These are phyloP conservation scores for Ascidia mentula DNA, from an alignment of 23 tunicate genomes.

Conservation along the genomic window DNA sequence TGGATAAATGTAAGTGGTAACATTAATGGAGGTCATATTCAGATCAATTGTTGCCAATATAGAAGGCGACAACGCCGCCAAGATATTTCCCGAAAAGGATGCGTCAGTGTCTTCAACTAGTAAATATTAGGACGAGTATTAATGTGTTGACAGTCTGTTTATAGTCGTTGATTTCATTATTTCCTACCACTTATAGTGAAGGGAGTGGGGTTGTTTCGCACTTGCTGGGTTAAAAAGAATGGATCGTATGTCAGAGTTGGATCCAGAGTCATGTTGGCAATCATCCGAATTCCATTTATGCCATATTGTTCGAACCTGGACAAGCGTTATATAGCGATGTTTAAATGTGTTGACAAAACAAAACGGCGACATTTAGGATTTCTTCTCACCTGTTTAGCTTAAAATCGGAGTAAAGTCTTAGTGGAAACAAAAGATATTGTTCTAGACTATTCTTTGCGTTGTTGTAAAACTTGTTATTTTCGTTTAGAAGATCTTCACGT, in stretches of 20 bases:
- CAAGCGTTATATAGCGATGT: background rate
- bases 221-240: conserved; percentile 38
- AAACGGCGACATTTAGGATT: background rate
- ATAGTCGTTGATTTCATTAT: background rate
- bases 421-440: background rate
- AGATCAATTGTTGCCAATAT: background rate
- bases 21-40: background rate
- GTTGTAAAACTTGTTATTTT: conserved; percentile 4
- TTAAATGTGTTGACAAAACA: background rate
- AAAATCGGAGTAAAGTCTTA: conserved; percentile 1
- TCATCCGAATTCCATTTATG: conserved; percentile 9
- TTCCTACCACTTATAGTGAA: background rate
- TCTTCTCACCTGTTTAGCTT: background rate
- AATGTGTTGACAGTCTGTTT: no score
- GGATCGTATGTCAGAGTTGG: conserved; percentile 41
- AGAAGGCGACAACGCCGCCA: background rate
- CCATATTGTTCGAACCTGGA: conserved; percentile 48
- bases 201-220: conserved; percentile 11
- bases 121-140: no score
- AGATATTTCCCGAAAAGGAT: no score
- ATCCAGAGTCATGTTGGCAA: conserved; percentile 41
- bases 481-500: conserved; percentile 1
- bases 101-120: no score
- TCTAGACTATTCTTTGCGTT: background rate
- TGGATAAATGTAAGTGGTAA: conserved; percentile 15